Base-by-base conservation (phyloP, 2,888 invertebrate species). In the Tiphia femorata region DNA sequence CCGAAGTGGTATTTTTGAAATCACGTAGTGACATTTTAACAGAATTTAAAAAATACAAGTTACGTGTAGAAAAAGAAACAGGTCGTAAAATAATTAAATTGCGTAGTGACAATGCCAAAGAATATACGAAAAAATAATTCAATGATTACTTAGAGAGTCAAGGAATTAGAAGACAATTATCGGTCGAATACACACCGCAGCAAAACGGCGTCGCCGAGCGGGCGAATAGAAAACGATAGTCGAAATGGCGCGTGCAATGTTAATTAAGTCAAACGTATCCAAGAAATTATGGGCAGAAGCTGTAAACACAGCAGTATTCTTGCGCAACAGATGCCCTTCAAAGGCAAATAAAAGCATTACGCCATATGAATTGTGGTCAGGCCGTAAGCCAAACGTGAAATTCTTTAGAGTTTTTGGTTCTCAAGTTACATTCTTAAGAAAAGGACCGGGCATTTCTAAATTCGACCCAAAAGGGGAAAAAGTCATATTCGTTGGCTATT, bases 201-300 rank as follows among this genome's bases (percentile, higher is more conserved):
- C 67, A 75, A 42, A 80, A 77, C 57, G 77, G 74, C 2, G 58
- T 68, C 0, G 66, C 75, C 0, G 78, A 81, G 37, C 42, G 76
- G 6, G 48, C 68, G 4, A 79, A 77, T 17, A 35, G 7, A 12
- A 14, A 14, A 12, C 35, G 54, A 35, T 65, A 62, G 14, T 58
- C 56, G n/a, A 49, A n/a, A n/a, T n/a, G n/a, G n/a, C n/a, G n/a
- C n/a, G n/a, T n/a, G n/a, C n/a, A n/a, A n/a, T n/a, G n/a, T n/a
- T n/a, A n/a, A n/a, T n/a, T n/a, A n/a, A n/a, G n/a, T n/a, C n/a
- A n/a, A n/a, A n/a, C n/a, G n/a, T n/a, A n/a, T n/a, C n/a, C n/a
- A n/a, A n/a, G n/a, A n/a, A n/a, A n/a, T n/a, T n/a, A n/a, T n/a
- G n/a, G n/a, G n/a, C n/a, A n/a, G n/a, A n/a, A n/a, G n/a, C n/a